A percentile compares a stretch with the other conserved stretches of the same genome.
phyloP scores from a whole-genome alignment of 2,888 invertebrate species.

The Luperina nickerlii region DNA sequence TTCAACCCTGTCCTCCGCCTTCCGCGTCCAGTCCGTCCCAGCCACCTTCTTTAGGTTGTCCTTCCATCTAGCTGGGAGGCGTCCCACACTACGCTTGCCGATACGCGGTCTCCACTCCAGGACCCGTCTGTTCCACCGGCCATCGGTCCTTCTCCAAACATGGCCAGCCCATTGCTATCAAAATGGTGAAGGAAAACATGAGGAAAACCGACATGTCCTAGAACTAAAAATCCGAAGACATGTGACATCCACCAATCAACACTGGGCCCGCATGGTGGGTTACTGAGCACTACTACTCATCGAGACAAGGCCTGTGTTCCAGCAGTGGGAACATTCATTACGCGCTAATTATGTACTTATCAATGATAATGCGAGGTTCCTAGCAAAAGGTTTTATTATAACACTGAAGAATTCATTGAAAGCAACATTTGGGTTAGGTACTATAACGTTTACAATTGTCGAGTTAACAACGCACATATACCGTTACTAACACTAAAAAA shows the following conservation, averaged over 20 bases:
- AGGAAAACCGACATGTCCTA: background rate
- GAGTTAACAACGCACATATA: constrained; percentile 15
- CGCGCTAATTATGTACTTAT: background rate
- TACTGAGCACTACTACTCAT: background rate
- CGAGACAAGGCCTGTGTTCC: background rate
- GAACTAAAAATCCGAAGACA: background rate
- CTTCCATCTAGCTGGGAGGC: too few species aligned
- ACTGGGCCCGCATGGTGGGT: background rate
- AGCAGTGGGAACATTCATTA: too few species aligned
- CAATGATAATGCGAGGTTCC: background rate
- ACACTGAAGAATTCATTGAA: background rate
- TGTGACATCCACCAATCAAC: too few species aligned
- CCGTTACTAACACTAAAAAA: constrained; percentile 35
- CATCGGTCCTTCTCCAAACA: too few species aligned
- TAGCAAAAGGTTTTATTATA: background rate
- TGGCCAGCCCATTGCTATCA: too few species aligned
- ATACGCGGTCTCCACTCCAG: too few species aligned
- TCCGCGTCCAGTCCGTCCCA: too few species aligned
- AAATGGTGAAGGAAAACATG: too few species aligned
- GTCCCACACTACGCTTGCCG: too few species aligned
- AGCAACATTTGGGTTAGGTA: constrained; percentile 9
- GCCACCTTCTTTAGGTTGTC: too few species aligned
- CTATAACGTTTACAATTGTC: constrained; percentile 14
- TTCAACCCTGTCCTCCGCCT: too few species aligned
- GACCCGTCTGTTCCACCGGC: too few species aligned